Base-by-base conservation (phyloP, 2,888 invertebrate species). In the Oscheius myriophilus region DNA sequence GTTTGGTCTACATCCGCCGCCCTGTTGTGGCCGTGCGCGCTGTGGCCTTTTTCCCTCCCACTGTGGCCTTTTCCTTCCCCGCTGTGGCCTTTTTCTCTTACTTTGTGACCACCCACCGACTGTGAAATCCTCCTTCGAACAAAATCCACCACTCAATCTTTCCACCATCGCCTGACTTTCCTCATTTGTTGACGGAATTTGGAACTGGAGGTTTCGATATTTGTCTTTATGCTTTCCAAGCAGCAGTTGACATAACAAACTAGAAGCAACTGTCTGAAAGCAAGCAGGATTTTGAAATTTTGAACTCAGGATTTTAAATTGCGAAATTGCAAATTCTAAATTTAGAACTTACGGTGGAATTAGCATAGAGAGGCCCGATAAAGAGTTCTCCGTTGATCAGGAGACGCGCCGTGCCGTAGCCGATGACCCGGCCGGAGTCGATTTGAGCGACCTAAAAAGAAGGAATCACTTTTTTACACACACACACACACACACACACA, bases 311-410 rank as follows among this genome's bases (percentile, higher is more conserved):
- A 11, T 46, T 46, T 14, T 46, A 58, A 58, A 58, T 2, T n/a
- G 42, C 39, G 7, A 41, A 4, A 11, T 41, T 12, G 39, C 12
- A 23, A 12, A 26, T 25, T 11, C 7, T 21, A 46, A 46, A 18
- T 46, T n/a, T 18, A 62, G n/a, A 18, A 18, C 63, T 1, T 39
- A 63, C 64, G 25, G 54, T 23, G 18, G 23, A 25, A 33, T 65
- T 43, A 1, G 64, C 64, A 43, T 65, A 65, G 16, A 65, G 55
- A 0, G 64, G 64, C n/a, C 64, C 64, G 14, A 65, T 65, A 25
- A 54, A 65, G 43, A 65, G 55, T 23, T 65, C 54, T 39, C 41
- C 41, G 26, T 65, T 53, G n/a, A 55, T 45, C 3, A 65, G 54
- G 2, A 65, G 54, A n/a, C 64, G 42, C n/a, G 64, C 64, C 2